These are phyloP conservation scores for Bombus huntii DNA, from an alignment of 1,140 invertebrate genomes.

Conservation along the genomic window DNA sequence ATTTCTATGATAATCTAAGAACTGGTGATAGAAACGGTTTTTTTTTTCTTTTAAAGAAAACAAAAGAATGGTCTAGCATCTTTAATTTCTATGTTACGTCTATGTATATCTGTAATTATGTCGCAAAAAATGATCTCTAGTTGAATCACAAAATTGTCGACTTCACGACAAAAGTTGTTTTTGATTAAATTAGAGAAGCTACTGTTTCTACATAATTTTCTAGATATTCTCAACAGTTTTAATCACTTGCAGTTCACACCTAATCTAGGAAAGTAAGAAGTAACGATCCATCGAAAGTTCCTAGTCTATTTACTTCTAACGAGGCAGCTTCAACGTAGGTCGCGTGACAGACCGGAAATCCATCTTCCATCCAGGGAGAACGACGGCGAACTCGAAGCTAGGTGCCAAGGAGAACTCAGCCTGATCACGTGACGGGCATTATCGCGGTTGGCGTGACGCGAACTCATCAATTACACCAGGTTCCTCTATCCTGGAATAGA, in stretches of 20 bases:
- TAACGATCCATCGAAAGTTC: not conserved
- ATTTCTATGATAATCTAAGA: not conserved
- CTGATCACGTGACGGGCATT: slow-evolving; percentile 33
- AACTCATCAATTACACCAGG: slow-evolving; percentile 30
- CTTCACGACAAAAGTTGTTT: too few relatives aligned
- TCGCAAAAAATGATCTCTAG: too few relatives aligned
- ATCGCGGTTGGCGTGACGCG: slow-evolving; percentile 42
- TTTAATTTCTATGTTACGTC: too few relatives aligned
- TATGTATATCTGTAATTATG: too few relatives aligned
- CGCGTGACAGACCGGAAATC: slow-evolving; percentile 43
- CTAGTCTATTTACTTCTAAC: not conserved
- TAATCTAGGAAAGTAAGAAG: not conserved
- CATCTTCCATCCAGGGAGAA: slow-evolving; percentile 7
- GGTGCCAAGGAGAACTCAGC: slow-evolving; percentile 27
- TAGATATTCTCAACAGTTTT: too few relatives aligned
- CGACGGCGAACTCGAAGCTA: not conserved
- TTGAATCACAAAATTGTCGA: too few relatives aligned
- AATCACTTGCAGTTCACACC: not conserved
- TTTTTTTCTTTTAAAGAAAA: not conserved
- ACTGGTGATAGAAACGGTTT: not conserved
- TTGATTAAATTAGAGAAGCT: too few relatives aligned
- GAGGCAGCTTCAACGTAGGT: not conserved
- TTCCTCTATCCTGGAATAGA: slow-evolving; percentile 22
- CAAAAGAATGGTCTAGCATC: too few relatives aligned
- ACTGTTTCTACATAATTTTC: too few relatives aligned